These are phyloP conservation scores for Tetragonisca angustula DNA, from an alignment of 2,888 invertebrate genomes.

Conservation along the genomic window DNA sequence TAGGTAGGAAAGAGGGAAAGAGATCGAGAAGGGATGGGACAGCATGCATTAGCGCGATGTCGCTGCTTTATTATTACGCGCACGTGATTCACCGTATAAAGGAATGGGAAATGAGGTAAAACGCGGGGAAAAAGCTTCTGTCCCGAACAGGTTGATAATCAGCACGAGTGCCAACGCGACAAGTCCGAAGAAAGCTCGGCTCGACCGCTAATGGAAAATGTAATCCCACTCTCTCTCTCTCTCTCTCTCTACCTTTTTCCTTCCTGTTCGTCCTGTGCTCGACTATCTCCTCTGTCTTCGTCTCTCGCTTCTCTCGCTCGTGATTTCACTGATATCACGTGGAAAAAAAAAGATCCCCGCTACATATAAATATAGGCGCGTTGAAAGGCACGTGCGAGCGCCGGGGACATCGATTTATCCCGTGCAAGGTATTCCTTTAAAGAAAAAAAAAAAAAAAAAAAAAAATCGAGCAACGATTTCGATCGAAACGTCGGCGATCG, in stretches of 20 bases:
- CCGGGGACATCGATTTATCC: slow-evolving; percentile 17
- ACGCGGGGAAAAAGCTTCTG: slow-evolving; percentile 51
- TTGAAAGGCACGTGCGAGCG: background rate
- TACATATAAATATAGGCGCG: slow-evolving; percentile 14
- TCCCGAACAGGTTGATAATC: slow-evolving; percentile 69
- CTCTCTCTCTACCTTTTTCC: slow-evolving; percentile 8
- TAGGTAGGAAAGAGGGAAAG: background rate
- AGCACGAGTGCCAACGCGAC: slow-evolving; percentile 66
- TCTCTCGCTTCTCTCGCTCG: background rate
- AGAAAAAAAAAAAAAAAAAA: too few species aligned
- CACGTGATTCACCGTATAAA: slow-evolving; percentile 53
- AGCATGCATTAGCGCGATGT: slow-evolving; percentile 36
- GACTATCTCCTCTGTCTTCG: background rate
- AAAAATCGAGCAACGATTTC: slow-evolving; percentile 8
- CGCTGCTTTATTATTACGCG: slow-evolving; percentile 51
- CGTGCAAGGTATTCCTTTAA: background rate
- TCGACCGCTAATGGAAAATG: slow-evolving; percentile 75
- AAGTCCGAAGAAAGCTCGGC: slow-evolving; percentile 63
- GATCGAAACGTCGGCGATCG: background rate
- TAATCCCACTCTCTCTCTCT: slow-evolving; percentile 64
- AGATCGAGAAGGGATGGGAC: background rate
- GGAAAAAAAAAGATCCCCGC: slow-evolving; percentile 29
- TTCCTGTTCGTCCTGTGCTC: background rate
- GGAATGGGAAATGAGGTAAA: slow-evolving; percentile 66
- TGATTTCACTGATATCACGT: slow-evolving; percentile 43